These are phyloP conservation scores for Atrichornis clamosus DNA, from an alignment of 2,113 vertebrate genomes.

Conservation along the genomic window DNA sequence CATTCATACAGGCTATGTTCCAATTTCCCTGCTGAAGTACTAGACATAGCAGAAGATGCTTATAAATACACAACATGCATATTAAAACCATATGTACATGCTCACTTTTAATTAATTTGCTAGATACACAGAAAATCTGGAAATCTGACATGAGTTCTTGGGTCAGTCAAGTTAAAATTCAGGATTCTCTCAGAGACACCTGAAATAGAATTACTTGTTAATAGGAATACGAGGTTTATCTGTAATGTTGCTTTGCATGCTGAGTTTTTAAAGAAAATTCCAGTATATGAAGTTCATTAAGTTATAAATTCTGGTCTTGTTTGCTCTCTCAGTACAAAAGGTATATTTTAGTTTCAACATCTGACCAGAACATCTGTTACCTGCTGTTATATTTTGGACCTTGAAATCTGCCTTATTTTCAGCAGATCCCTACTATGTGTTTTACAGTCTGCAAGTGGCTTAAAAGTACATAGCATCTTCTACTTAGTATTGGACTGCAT, in stretches of 20 bases:
- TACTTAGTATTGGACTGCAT: not conserved
- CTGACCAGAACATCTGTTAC: constrained; percentile 70
- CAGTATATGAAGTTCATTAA: not conserved
- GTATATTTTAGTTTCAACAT: constrained; percentile 45
- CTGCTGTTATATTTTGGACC: constrained; percentile 37
- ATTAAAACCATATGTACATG: not conserved
- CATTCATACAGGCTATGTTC: not conserved
- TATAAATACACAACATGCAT: not conserved
- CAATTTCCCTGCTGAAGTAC: not conserved
- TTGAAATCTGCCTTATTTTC: constrained; percentile 4
- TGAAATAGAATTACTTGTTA: not conserved
- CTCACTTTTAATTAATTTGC: not conserved
- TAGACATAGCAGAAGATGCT: not conserved
- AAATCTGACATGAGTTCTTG: not conserved
- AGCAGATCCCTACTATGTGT: not conserved
- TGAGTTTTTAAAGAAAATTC: not conserved
- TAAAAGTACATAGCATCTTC: constrained; percentile 42
- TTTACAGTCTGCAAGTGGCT: constrained; percentile 36
- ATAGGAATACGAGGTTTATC: not conserved
- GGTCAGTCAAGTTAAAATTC: not conserved
- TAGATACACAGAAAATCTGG: not conserved
- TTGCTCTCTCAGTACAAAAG: constrained; percentile 29
- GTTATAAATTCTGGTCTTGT: constrained; percentile 55
- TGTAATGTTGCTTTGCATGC: not conserved
- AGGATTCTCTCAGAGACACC: not conserved